Base-by-base conservation (phyloP, 2,113 vertebrate genomes). In the Lanius collurio region DNA sequence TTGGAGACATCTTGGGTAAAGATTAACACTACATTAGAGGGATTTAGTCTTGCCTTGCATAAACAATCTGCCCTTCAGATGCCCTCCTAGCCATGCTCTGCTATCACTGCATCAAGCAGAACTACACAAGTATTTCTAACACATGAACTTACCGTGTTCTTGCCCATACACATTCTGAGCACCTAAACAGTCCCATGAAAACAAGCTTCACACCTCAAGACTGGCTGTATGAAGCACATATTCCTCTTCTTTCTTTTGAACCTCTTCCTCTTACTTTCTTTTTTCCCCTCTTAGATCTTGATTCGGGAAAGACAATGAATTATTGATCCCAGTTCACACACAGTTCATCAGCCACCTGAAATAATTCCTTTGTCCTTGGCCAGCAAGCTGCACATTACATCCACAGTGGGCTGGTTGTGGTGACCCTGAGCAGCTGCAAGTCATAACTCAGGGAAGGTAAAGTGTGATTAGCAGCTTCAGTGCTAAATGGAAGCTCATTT, bases 81-180 rank as follows among this genome's bases (percentile, higher is more conserved):
- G 23, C 18, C 26, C 41, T 83, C n/a, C 24, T 7, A 4, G 0
- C 6, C 39, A 44, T 30, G 62, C n/a, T 56, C 35, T 2, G 0
- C 35, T 7, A 6, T 15, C 41, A 55, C 7, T 44, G 42, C 11
- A 19, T 59, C 69, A 65, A 92, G 70, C 21, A 44, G n/a, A 86
- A 85, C 10, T 50, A 12, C 2, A 26, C 2, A 49, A 52, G 13
- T n/a, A 67, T 63, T 89, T 85, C 46, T 76, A 64, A 73, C 31
- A 19, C 2, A 27, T 12, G 12, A 83, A 59, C 14, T 70, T 70
- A 55, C 4, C 1, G 0, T 35, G 14, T 49, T 57, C 64, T 77
- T 73, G 17, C 47, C 39, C 21, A 39, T 10, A 37, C 13, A n/a
- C 11, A 21, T 53, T 86, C 42, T 78, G 22, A 55, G 69, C 60